These are phyloP conservation scores for Fregetta grallaria DNA, from an alignment of 2,113 vertebrate genomes.

Conservation along the genomic window DNA sequence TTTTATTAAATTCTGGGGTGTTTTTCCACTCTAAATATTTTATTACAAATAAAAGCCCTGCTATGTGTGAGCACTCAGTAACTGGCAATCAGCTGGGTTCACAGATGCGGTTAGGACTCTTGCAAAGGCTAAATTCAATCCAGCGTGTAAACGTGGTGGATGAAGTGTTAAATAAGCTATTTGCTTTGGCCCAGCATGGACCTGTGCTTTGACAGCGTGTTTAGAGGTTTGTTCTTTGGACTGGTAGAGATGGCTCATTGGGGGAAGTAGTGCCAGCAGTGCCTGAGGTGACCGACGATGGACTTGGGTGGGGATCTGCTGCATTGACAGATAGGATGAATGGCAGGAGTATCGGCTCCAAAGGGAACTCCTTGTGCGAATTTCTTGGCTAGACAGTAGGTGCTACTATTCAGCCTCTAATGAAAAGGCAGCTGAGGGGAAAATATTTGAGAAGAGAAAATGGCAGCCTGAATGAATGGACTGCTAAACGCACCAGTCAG, in stretches of 20 bases:
- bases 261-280: background rate
- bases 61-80: conserved; percentile 24
- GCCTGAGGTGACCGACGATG: background rate
- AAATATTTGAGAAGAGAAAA: background rate
- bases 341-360: background rate
- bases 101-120: conserved; percentile 18
- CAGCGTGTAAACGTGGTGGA: conserved; percentile 9
- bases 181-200: conserved; percentile 36
- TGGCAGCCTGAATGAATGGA: background rate
- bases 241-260: background rate
- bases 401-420: background rate
- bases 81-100: conserved; percentile 38
- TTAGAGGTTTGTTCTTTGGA: background rate
- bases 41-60: conserved; percentile 52
- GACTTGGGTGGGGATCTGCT: background rate
- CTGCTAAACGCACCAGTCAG: background rate
- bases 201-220: background rate
- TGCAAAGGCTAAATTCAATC: conserved; percentile 35
- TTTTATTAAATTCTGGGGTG: conserved; percentile 57
- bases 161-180: conserved; percentile 59
- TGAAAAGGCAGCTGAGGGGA: conserved; percentile 12
- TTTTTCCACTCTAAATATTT: conserved; percentile 65
- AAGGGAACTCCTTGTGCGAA: background rate
- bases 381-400: conserved; percentile 11
- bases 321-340: background rate